phyloP scores from a whole-genome alignment of 2,113 vertebrate genomes.

The Pseudorasbora parva region DNA sequence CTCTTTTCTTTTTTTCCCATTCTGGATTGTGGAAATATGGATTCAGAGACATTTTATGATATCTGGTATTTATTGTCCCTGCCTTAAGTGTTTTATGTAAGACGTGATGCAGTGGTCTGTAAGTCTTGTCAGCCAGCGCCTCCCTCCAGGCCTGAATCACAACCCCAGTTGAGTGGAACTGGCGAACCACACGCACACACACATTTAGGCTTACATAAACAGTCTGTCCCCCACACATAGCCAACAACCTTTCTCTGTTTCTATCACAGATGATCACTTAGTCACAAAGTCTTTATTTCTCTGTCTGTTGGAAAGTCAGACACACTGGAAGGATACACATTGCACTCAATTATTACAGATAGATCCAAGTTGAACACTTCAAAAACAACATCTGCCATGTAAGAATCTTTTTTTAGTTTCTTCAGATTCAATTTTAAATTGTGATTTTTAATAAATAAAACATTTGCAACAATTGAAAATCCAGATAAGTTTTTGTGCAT shows the following conservation, averaged over 20 bases:
- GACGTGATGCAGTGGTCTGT: slow-evolving; percentile 13
- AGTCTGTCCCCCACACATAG: slow-evolving; percentile 25
- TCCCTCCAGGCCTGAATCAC: slow-evolving; percentile 40
- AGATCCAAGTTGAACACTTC: neutral
- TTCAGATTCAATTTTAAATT: too few relatives aligned
- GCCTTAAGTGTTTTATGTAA: slow-evolving; percentile 52
- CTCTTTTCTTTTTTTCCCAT: slow-evolving; percentile 11
- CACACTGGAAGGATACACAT: neutral
- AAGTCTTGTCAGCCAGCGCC: slow-evolving; percentile 1
- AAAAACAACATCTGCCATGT: slow-evolving; percentile 21
- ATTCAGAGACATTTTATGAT: slow-evolving; percentile 39
- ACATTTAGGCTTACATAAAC: slow-evolving; percentile 41
- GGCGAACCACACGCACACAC: slow-evolving; percentile 5
- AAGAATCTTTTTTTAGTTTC: neutral
- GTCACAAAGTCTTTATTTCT: slow-evolving; percentile 32
- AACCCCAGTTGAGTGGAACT: slow-evolving; percentile 31
- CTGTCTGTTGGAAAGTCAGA: slow-evolving; percentile 36
- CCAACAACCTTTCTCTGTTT: slow-evolving; percentile 18
- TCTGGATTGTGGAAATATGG: neutral
- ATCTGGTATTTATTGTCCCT: slow-evolving; percentile 37
- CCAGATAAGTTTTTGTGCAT: too few relatives aligned
- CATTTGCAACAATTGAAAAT: neutral
- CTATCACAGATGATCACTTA: slow-evolving; percentile 33
- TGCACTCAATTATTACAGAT: neutral
- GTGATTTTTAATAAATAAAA: too few relatives aligned